Conservation (phyloP, 2,888 invertebrate species). For the Pteria penguin region DNA sequence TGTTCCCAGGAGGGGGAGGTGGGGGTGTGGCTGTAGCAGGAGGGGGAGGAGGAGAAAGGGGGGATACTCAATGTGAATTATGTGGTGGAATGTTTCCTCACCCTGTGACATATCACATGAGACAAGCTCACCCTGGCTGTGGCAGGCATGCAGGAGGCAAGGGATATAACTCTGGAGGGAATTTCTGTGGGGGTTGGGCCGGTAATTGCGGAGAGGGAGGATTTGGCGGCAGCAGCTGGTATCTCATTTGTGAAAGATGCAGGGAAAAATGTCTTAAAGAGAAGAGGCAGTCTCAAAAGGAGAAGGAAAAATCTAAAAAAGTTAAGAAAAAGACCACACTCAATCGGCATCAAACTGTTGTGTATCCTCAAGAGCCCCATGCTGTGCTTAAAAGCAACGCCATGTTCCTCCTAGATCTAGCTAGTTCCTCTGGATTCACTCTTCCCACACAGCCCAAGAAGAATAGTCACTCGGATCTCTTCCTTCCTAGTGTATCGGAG, state of each 20-base stretch:
- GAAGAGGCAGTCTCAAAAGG: constrained; percentile 70
- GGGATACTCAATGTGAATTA: constrained; percentile 88
- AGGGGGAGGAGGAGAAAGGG: constrained; percentile 61
- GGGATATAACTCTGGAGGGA: constrained; percentile 95
- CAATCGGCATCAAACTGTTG: constrained; percentile 71
- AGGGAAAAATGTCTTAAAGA: constrained; percentile 87
- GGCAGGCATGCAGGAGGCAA: constrained; percentile 91
- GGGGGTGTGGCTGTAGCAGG: too few species aligned
- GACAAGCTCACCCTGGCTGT: constrained; percentile 93
- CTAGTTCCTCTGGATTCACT: constrained; percentile 85
- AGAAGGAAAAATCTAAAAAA: constrained; percentile 79
- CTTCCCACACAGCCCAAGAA: constrained; percentile 70
- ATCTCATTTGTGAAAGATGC: constrained; percentile 94
- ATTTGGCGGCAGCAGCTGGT: constrained; percentile 89
- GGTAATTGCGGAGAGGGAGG: constrained; percentile 94
- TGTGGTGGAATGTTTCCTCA: constrained; percentile 85
- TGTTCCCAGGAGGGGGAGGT: constrained; percentile 54
- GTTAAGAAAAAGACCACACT: constrained; percentile 67
- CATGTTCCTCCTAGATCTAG: constrained; percentile 93
- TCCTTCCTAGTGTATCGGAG: constrained; percentile 76
- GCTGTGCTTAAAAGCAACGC: constrained; percentile 95
- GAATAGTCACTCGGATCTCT: constrained; percentile 58
- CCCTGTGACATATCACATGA: constrained; percentile 95
- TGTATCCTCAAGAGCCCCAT: constrained; percentile 83
- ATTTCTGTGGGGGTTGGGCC: constrained; percentile 92